A percentile compares a stretch with the other conserved stretches of the same genome.
Evolutionary conservation across 2,888 invertebrate genomes (phyloP).

Genomic region (Lithophane leautieri): DNA sequence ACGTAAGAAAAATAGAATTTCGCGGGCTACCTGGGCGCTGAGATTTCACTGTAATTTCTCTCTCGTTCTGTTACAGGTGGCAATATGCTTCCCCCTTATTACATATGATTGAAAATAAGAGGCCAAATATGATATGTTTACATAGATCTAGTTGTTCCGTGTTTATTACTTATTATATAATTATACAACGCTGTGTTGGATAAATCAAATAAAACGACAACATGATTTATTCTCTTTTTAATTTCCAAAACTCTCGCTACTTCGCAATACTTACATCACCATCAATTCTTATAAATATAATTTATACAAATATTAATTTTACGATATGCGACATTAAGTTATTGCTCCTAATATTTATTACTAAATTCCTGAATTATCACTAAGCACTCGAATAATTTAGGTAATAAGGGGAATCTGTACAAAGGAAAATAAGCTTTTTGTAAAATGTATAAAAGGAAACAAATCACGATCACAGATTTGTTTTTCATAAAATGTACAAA

Average conservation of each 20-base stretch:
- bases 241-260: constrained; percentile 83
- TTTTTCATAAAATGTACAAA: constrained; percentile 55
- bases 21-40: too few species aligned
- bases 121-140: too few species aligned
- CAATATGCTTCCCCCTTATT: too few species aligned
- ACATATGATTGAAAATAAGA: neutral
- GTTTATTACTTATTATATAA: too few species aligned
- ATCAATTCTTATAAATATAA: constrained; percentile 68
- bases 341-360: constrained; percentile 80
- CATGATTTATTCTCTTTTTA: constrained; percentile 75
- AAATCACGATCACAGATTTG: constrained; percentile 67
- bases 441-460: constrained; percentile 63
- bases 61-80: too few species aligned
- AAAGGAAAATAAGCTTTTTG: constrained; percentile 35
- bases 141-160: neutral
- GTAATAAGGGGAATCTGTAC: constrained; percentile 42
- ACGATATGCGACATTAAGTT: constrained; percentile 85
- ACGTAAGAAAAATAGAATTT: too few species aligned
- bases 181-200: neutral
- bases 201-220: constrained; percentile 52
- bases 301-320: constrained; percentile 77
- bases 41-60: too few species aligned
- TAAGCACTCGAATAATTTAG: constrained; percentile 60
- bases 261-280: constrained; percentile 79
- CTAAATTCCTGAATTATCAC: constrained; percentile 61